phyloP scores from a whole-genome alignment of 2,797 vertebrate species.

The Strix occidentalis region DNA sequence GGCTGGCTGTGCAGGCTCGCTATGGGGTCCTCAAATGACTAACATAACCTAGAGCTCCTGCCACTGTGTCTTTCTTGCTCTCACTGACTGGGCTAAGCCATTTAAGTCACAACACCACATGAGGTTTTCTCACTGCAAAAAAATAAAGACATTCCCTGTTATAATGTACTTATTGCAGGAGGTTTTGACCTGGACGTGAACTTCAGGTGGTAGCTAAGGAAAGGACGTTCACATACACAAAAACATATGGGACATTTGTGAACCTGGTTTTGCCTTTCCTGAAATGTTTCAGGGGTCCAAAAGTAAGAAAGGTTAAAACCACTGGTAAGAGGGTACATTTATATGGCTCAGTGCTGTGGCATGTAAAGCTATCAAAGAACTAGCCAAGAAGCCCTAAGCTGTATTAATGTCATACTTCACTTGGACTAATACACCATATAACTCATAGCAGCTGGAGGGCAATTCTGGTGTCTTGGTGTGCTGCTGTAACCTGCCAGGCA shows the following conservation, averaged over 20 bases:
- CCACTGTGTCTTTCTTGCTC: not conserved
- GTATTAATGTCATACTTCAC: not conserved
- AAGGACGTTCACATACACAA: not conserved
- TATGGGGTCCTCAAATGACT: not conserved
- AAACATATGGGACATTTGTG: not conserved
- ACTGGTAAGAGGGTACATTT: not conserved
- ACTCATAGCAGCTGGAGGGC: not conserved
- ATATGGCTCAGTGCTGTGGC: not conserved
- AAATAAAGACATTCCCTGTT: not conserved
- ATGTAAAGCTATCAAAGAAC: not conserved
- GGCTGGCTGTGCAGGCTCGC: rapidly evolving
- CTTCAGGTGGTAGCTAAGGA: not conserved
- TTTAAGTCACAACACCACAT: rapidly evolving
- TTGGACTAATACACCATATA: not conserved
- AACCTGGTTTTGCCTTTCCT: not conserved
- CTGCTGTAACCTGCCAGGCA: not conserved
- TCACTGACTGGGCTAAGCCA: not conserved
- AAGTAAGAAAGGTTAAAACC: not conserved
- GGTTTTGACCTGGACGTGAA: not conserved
- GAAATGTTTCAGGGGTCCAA: not conserved
- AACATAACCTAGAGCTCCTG: not conserved
- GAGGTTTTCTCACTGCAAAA: not conserved
- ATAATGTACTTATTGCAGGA: not conserved
- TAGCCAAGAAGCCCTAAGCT: not conserved
- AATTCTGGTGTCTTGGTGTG: not conserved